These are phyloP conservation scores for Drosophila nebulosa DNA, from an alignment of 1,140 invertebrate genomes.

Conservation along the genomic window DNA sequence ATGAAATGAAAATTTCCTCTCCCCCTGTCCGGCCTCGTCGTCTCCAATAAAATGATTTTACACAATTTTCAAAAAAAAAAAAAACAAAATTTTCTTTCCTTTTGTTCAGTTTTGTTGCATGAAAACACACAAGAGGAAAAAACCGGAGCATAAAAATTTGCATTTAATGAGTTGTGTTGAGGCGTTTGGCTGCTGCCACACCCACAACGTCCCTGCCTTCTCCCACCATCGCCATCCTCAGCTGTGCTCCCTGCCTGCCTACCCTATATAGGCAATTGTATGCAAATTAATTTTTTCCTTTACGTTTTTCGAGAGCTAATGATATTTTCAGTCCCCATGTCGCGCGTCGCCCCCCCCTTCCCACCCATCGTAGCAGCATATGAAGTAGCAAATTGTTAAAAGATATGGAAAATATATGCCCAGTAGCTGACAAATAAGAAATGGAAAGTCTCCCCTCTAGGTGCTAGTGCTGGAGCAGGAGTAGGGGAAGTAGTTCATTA, in stretches of 20 bases:
- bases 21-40: too few species aligned
- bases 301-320: slow-evolving; percentile 59
- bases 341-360: background rate
- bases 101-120: background rate
- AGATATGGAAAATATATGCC: slow-evolving; percentile 21
- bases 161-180: slow-evolving; percentile 63
- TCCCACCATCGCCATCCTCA: background rate
- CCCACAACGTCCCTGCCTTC: background rate
- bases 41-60: slow-evolving; percentile 46
- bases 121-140: background rate
- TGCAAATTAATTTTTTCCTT: slow-evolving; percentile 48
- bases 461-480: background rate
- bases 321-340: slow-evolving; percentile 48
- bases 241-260: background rate
- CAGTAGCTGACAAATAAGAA: slow-evolving; percentile 35
- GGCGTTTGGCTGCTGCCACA: background rate
- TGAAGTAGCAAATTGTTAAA: slow-evolving; percentile 42
- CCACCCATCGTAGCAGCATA: slow-evolving; percentile 20
- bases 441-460: slow-evolving; percentile 35
- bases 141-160: slow-evolving; percentile 44
- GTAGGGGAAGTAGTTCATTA: slow-evolving; percentile 7
- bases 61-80: slow-evolving; percentile 45
- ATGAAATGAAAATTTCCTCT: slow-evolving; percentile 34
- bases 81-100: slow-evolving; percentile 39
- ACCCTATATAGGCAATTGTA: slow-evolving; percentile 45